Percentiles rank a stretch among this genome's conserved stretches.
Conservation (phyloP, 2,888 invertebrate genomes). For the Macrosiphum euphorbiae region DNA sequence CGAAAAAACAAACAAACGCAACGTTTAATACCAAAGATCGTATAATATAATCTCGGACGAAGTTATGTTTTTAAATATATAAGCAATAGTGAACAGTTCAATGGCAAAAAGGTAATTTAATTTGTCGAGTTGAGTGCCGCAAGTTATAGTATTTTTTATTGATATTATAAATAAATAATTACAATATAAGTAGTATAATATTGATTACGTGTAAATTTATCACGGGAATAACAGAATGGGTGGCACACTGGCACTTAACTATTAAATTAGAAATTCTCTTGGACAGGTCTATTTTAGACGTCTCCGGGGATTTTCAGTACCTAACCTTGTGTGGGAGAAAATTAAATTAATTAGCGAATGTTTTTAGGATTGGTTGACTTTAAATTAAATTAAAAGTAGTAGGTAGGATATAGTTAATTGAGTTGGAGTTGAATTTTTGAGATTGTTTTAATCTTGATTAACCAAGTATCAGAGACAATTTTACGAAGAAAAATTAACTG, state of each 20-base stretch:
- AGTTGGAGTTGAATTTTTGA: neutral
- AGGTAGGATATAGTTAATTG: neutral
- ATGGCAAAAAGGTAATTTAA: neutral
- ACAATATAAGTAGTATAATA: too few species aligned
- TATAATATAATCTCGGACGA: neutral
- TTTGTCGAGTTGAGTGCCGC: neutral
- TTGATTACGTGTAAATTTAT: too few species aligned
- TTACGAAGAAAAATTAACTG: neutral
- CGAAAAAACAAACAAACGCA: conserved; percentile 12
- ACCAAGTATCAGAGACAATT: neutral
- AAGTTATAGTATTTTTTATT: neutral
- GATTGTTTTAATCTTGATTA: neutral
- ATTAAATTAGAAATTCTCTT: neutral
- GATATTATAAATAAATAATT: neutral
- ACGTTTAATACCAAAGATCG: neutral
- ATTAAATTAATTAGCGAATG: neutral
- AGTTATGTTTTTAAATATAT: neutral
- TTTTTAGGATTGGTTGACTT: neutral
- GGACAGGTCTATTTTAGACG: neutral
- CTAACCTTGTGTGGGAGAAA: neutral
- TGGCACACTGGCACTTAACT: too few species aligned
- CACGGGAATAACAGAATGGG: too few species aligned
- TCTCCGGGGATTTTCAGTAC: neutral
- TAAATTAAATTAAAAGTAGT: neutral
- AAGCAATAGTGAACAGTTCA: neutral